Conservation (phyloP, 92 coral and sea anemone species). For the Scolanthus callimorphus region DNA sequence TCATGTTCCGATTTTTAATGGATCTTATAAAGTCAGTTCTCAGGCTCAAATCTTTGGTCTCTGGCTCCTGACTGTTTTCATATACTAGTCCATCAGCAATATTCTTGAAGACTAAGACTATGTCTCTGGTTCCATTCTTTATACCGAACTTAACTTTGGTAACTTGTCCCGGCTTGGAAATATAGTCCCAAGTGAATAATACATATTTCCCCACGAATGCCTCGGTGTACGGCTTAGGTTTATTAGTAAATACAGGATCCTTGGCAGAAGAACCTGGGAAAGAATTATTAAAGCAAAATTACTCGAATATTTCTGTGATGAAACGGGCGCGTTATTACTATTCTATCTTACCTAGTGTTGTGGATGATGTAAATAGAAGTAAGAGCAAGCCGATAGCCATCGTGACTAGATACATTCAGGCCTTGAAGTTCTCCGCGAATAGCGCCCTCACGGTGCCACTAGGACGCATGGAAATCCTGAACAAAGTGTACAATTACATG, state of each 20-base stretch:
- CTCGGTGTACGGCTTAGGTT: conserved; percentile 52
- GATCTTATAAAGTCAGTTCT: neutral
- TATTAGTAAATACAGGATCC: conserved; percentile 22
- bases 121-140: neutral
- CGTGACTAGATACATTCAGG: no score
- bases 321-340: no score
- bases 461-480: no score
- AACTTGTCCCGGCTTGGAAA: neutral
- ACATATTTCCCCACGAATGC: conserved; percentile 52
- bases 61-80: neutral
- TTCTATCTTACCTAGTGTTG: no score
- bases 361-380: no score
- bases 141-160: conserved; percentile 25
- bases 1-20: neutral
- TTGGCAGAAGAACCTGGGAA: neutral
- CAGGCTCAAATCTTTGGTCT: neutral
- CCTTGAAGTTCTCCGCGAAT: no score
- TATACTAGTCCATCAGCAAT: neutral
- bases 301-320: neutral
- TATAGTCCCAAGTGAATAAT: conserved; percentile 54
- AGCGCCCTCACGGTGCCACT: no score
- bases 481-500: no score
- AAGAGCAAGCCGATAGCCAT: no score
- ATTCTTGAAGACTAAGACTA: neutral
- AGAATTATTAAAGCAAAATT: neutral